Conservation (phyloP, 2,113 vertebrate genomes). For the Centropristis striata region DNA sequence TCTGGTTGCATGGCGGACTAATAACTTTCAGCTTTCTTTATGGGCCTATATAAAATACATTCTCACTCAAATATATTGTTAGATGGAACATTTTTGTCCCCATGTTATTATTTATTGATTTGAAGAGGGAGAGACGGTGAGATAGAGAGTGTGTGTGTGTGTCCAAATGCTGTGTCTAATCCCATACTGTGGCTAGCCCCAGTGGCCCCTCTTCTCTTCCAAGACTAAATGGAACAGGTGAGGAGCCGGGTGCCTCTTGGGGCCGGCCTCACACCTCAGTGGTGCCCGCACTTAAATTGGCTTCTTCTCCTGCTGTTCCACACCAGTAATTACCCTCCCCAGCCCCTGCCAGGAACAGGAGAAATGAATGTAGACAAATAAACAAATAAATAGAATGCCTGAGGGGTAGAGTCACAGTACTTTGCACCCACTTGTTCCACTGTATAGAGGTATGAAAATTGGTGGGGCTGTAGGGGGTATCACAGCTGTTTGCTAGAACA, state of each 20-base stretch:
- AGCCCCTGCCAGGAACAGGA: conserved; percentile 50
- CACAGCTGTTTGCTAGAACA: conserved; percentile 10
- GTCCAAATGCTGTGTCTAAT: conserved; percentile 73
- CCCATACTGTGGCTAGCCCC: conserved; percentile 56
- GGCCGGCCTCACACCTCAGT: conserved; percentile 71
- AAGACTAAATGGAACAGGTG: conserved; percentile 76
- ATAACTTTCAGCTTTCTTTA: conserved; percentile 33
- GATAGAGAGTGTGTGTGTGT: conserved; percentile 41
- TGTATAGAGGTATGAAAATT: conserved; percentile 23
- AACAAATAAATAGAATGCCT: conserved; percentile 73
- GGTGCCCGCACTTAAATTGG: conserved; percentile 76
- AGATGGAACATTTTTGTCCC: conserved; percentile 50
- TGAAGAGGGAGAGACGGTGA: conserved; percentile 24
- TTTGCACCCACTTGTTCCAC: conserved; percentile 56
- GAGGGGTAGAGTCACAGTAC: conserved; percentile 45
- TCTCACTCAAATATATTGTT: conserved; percentile 46
- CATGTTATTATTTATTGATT: conserved; percentile 72
- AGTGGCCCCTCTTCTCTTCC: conserved; percentile 56
- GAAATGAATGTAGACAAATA: conserved; percentile 75
- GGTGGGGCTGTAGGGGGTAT: conserved; percentile 11
- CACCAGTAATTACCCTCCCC: conserved; percentile 75
- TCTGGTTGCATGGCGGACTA: background rate
- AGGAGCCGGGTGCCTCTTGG: conserved; percentile 59
- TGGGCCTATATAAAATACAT: conserved; percentile 21
- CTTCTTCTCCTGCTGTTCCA: conserved; percentile 74